Evolutionary conservation across 1,140 invertebrate genomes (phyloP).

Genomic region (Plectus sambesii): DNA sequence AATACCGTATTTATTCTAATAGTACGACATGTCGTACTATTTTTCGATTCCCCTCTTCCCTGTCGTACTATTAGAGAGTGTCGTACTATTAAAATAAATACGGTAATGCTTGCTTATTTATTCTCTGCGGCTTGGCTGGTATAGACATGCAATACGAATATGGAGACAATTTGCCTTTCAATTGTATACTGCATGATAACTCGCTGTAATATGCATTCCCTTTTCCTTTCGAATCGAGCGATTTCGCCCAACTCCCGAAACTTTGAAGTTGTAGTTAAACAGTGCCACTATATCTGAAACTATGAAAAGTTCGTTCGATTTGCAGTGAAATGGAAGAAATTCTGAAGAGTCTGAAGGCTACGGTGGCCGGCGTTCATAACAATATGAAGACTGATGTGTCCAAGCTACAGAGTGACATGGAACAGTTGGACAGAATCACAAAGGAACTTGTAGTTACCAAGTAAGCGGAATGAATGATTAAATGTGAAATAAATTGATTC

Average conservation of each 20-base stretch:
- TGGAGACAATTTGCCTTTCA: not conserved
- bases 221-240: not conserved
- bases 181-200: not conserved
- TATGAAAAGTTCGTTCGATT: not conserved
- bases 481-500: not conserved
- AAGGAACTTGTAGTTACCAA: conserved; percentile 15
- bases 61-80: no score
- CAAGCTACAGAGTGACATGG: conserved; percentile 23
- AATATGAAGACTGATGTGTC: conserved; percentile 40
- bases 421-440: conserved; percentile 24
- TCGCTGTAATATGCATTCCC: not conserved
- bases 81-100: no score
- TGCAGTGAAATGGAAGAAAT: conserved; percentile 34
- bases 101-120: no score
- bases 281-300: not conserved
- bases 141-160: not conserved
- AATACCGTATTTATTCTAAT: conserved; percentile 3
- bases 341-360: conserved; percentile 28
- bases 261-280: not conserved
- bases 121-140: no score
- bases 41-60: no score
- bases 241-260: not conserved
- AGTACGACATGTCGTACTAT: no score
- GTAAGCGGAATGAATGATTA: conserved; percentile 3
- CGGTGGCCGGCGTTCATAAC: conserved; percentile 37